These are phyloP conservation scores for Amyelois transitella DNA, from an alignment of 1,140 invertebrate species.

Conservation along the genomic window DNA sequence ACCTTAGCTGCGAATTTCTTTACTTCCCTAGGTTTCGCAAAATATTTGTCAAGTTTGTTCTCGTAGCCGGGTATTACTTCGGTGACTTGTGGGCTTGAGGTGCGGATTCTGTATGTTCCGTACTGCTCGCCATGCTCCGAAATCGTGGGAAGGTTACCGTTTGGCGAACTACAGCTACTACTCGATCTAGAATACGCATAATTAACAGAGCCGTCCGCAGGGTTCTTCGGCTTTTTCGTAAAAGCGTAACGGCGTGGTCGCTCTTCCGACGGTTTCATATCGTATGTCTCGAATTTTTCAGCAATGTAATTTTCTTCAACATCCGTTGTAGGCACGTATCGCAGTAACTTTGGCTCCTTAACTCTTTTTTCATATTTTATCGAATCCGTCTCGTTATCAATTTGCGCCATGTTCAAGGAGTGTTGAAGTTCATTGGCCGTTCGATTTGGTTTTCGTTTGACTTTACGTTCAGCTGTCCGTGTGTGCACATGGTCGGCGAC, in stretches of 20 bases:
- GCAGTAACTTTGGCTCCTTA: conserved; percentile 53
- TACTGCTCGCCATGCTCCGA: conserved; percentile 60
- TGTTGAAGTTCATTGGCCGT: conserved; percentile 48
- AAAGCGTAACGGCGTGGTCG: conserved; percentile 47
- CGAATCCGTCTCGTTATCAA: conserved; percentile 67
- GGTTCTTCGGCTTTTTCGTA: conserved; percentile 63
- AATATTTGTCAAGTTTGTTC: conserved; percentile 63
- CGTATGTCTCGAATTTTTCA: conserved; percentile 61
- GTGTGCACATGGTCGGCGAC: conserved; percentile 58
- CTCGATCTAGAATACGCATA: conserved; percentile 62
- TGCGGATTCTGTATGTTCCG: conserved; percentile 44
- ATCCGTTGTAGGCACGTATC: conserved; percentile 60
- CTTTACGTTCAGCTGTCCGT: conserved; percentile 50
- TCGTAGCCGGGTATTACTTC: conserved; percentile 42
- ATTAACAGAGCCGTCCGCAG: conserved; percentile 58
- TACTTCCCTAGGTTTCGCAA: conserved; percentile 52
- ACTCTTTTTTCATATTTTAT: conserved; percentile 63
- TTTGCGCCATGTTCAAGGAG: conserved; percentile 37
- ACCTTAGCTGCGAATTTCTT: conserved; percentile 57
- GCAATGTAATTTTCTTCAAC: conserved; percentile 53
- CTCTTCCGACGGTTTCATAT: conserved; percentile 50
- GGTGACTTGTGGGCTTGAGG: conserved; percentile 23
- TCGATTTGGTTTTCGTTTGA: conserved; percentile 43
- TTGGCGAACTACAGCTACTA: conserved; percentile 59
- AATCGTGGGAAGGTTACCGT: conserved; percentile 58